Evolutionary conservation across 2,888 invertebrate genomes (phyloP), one percentile per base, ranked within the genome.

Genomic region (Syrista parreyssii): DNA sequence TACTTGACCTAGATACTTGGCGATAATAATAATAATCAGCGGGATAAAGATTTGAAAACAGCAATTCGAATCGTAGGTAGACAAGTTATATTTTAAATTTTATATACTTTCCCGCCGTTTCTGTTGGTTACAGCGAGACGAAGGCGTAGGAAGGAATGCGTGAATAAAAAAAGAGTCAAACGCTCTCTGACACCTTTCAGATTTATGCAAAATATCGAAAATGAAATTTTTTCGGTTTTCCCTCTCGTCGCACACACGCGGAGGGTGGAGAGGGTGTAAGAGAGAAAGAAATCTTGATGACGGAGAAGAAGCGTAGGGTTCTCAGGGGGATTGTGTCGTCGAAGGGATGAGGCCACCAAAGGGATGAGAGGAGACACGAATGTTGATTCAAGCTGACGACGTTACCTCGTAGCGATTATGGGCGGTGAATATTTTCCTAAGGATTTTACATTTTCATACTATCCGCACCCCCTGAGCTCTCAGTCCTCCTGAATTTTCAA

Each of bases 191-290:
- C 9, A 55, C 23, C 23, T 55, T 55, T 55, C 80, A 35, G 76
- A 76, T 76, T 78, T 78, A 78, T 78, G 85, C 83, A 86, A 83
- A 84, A 83, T 84, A 80, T 72, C 77, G 83, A 79, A 82, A 86
- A 86, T 86, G 81, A 85, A 86, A 86, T 86, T 86, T 86, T 82
- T 77, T 81, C 74, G 76, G 80, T 79, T 81, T 69, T 55, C 55
- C 71, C 71, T 71, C 15, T 30, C 32, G 71, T 71, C 71, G 71
- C 31, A 71, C 71, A 11, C 71, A 23, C 71, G 23, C 55, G 15
- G 2, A 2, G 23, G 23, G 55, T 23, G 55, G 23, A 55, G 23
- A 23, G 23, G 55, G 23, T 23, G 31, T n/a, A 31, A 11, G 1
- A 40, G 40, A 35, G 15, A 75, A 40, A 33, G 34, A n/a, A 75